Evolutionary conservation across 2,113 vertebrate genomes (phyloP), one percentile per base, ranked within the genome.

Genomic region (Ahaetulla prasina): DNA sequence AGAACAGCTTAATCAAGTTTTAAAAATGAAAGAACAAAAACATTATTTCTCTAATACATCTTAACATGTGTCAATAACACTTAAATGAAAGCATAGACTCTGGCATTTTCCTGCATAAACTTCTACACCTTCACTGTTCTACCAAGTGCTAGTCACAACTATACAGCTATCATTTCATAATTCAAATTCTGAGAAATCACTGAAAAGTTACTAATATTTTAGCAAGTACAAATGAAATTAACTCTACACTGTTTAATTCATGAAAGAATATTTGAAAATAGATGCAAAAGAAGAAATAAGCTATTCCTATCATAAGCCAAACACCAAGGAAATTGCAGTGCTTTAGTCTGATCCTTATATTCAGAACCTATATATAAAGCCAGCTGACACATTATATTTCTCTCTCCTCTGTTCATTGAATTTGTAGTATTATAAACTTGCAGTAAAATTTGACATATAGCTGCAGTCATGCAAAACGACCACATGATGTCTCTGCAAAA

Each of bases 131-230:
- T 96, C 84, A 94, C 93, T 90, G 94, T 91, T 94, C 94, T 60
- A 96, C 94, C 95, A 94, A 91, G 93, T 88, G 93, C 49, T 92
- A 95, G 93, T 94, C 91, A 92, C 90, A 93, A 91, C 87, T 94
- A 94, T 94, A 89, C 93, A 96, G 92, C 89, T 96, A 95, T 96
- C 94, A 93, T 54, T 94, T 96, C 95, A 92, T 85, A 94, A 94
- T 92, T 92, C 93, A 43, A 92, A 95, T 88, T 96, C 96, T 90
- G 95, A 95, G 96, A 96, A 94, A 95, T 95, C 91, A 96, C 91
- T 95, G 95, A 96, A 96, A 96, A 95, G 93, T 94, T 94, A 90
- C 94, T 93, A 0, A 5, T 96, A 91, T 92, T 90, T 93, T 92
- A 95, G 95, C 93, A 96, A 90, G 96, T 96, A 95, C 94, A 96